phyloP scores from a whole-genome alignment of 2,797 vertebrate genomes.

The Triplophysa bombifrons region DNA sequence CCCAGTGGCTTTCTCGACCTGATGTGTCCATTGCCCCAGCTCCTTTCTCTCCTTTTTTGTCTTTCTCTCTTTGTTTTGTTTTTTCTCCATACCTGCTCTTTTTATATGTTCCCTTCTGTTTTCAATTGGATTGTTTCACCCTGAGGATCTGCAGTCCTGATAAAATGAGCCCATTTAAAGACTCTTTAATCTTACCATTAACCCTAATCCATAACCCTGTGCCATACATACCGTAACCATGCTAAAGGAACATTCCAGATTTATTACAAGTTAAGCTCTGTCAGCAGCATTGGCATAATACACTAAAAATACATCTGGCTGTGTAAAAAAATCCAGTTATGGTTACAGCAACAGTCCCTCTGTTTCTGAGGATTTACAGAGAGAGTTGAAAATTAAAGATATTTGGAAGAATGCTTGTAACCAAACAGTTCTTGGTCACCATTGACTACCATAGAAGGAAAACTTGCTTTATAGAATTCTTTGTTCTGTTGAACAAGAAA shows the following conservation, averaged over 20 bases:
- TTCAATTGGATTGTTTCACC: not conserved
- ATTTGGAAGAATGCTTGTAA: too few species aligned
- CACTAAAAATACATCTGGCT: not conserved
- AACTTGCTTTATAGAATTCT: too few species aligned
- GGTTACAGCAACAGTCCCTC: too few species aligned
- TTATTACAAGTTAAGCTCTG: not conserved
- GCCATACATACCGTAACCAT: not conserved
- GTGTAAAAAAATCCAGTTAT: too few species aligned
- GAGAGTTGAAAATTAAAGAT: not conserved
- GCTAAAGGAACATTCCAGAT: not conserved
- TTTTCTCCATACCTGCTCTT: not conserved
- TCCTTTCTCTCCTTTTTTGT: not conserved
- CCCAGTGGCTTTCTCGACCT: not conserved
- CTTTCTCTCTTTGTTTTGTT: not conserved
- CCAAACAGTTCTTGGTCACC: too few species aligned
- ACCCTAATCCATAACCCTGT: not conserved
- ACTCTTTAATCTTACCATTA: not conserved
- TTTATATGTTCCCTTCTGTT: not conserved
- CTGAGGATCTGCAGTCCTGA: slow-evolving; percentile 13
- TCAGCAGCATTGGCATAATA: not conserved
- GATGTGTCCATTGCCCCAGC: slow-evolving; percentile 34
- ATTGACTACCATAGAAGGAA: too few species aligned
- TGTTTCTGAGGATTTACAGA: not conserved
- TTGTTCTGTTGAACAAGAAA: too few species aligned
- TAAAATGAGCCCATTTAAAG: not conserved